Evolutionary conservation across 1,140 invertebrate genomes (phyloP), one percentile per base, ranked within the genome.

Genomic region (Cydia splendana): DNA sequence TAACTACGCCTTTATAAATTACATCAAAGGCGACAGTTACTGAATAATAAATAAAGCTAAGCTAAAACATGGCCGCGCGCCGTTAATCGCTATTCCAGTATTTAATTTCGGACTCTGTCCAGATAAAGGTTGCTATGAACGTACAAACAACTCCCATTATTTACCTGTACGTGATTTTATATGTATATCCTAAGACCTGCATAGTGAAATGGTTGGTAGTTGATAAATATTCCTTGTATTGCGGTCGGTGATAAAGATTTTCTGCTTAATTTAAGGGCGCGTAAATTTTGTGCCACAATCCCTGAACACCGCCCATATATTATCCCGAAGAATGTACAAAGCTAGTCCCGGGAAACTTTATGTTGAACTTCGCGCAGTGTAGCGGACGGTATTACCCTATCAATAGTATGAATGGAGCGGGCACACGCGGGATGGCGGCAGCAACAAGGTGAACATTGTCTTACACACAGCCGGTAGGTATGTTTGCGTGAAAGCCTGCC

Each of bases 41-140:
- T 62, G 76, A 80, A 80, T 77, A 80, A 79, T 79, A 76, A 79
- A 79, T 74, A 79, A 67, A 71, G 71, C 76, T 79, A 57, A 76
- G 75, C 69, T 65, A 76, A 80, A 62, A 74, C 51, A 67, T 77
- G 65, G 53, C 65, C 74, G 20, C 62, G 45, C 75, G 20, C 34
- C n/a, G 67, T 42, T 76, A 79, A 80, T 80, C 76, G 45, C 53
- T 75, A 65, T 76, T 57, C 28, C 15, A 15, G n/a, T 77, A 74
- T 75, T 77, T 67, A 77, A 75, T 77, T 77, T 79, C 75, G 28
- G 48, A 38, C 28, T 75, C 13, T 38, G 53, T 76, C 48, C 73
- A 53, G 71, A 65, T 79, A 76, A 28, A 51, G 28, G 24, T 5
- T 12, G 71, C 73, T 51, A 69, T 75, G 18, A 75, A 38, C 67